Base-by-base conservation (phyloP, 1,140 invertebrate species). In the Drosophila ironensis region DNA sequence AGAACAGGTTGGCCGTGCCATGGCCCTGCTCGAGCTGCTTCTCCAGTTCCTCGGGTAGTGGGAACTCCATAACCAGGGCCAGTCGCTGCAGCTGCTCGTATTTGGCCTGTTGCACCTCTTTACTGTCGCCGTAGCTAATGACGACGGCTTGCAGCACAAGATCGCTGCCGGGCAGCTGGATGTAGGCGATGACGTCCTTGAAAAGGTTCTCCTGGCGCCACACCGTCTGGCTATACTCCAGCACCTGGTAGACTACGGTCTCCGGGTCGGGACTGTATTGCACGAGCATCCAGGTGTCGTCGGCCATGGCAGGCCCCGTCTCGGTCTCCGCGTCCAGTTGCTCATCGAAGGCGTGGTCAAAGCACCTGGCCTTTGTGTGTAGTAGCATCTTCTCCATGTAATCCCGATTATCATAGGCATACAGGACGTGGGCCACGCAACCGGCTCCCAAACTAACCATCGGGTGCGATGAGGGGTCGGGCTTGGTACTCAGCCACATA, bases 201-300 rank as follows among this genome's bases (percentile, higher is more conserved):
- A 71, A 88, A 0, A 45, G 54, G 30, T 88, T 88, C 28, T 71
- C 60, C 20, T 61, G 22, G 0, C 63, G 68, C 86, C 86, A 88
- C 6, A 86, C 44, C 0, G 86, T 88, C 1, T 71, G 68, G 0
- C 25, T 51, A 42, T 73, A 66, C 4, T 60, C 37, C 1, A 88
- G 47, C 16, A 88, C 69, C 27, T 72, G 60, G 37, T 88, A 88
- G 46, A 64, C 60, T 7, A 88, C 68, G n/a, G 40, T 54, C 7
- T 75, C 64, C 0, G 86, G 86, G 11, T 88, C 72, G 0, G 74
- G 68, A 16, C 86, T 88, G 24, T 88, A 88, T 17, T 88, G 86
- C 6, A 88, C 68, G 1, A 88, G 46, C 38, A 88, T 45, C 86
- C 86, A 88, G 0, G 60, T 69, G 8, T 76, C 33, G 1, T 84